Base-by-base conservation (phyloP, 2,113 vertebrate species). In the Ochotona curzoniae region DNA sequence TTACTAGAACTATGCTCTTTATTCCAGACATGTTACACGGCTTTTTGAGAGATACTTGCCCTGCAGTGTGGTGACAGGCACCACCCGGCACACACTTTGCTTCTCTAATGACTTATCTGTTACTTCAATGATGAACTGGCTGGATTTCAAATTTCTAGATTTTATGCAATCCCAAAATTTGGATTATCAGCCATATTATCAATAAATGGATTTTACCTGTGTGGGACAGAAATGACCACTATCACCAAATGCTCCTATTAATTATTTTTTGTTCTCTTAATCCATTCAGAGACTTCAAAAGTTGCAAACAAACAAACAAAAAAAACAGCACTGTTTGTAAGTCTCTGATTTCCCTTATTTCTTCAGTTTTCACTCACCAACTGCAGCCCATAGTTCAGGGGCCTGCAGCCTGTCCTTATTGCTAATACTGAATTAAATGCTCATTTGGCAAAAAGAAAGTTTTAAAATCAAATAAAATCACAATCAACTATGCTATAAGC, bases 301-400 rank as follows among this genome's bases (percentile, higher is more conserved):
- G 35, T 63, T 7, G 5, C 7, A 84, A 49, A 49, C 7, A 88
- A 49, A 88, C 67, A 26, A n/a, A n/a, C 32, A 63, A 32, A 7
- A 83, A 47, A 28, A 35, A 32, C 35, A 15, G 8, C 25, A 7
- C 18, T n/a, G 44, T 49, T 83, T 83, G n/a, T 20, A 61, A 54
- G 35, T 57, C 61, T 38, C 54, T 88, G 13, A 9, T 44, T 67
- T 89, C 71, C 32, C 49, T 93, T 5, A 32, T 73, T 76, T 93
- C 51, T 26, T 75, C 51, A 25, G 38, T 32, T 28, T 78, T 75
- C 88, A 76, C 74, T 87, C 96, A 92, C 93, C 35, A 91, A 94
- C 90, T 79, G 87, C 93, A 96, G 94, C 95, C 95, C 95, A 69
- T 12, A 70, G 35, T 32, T 93, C 74, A 73, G 61, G n/a, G 81